Conservation (phyloP, 92 coral and sea anemone genomes). For the Zoanthus sansibaricus region DNA sequence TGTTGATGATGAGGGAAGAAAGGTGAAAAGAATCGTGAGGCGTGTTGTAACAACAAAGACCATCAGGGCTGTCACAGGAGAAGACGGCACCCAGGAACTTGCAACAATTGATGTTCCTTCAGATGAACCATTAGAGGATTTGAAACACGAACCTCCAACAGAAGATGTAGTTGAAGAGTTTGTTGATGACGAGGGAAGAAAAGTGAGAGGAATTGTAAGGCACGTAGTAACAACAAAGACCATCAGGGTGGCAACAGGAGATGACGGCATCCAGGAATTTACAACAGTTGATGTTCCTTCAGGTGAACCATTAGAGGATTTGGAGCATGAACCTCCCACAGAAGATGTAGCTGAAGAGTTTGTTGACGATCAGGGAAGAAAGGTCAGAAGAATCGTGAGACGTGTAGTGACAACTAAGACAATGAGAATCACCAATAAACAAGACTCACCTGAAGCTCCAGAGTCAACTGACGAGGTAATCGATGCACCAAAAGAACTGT, state of each 20-base stretch:
- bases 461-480: background rate
- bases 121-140: slow-evolving; percentile 3
- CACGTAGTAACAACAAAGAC: slow-evolving; percentile 43
- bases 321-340: slow-evolving; percentile 33
- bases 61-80: slow-evolving; percentile 21
- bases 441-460: no score
- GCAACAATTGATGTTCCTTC: background rate
- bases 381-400: slow-evolving; percentile 17
- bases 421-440: background rate
- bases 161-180: slow-evolving; percentile 75
- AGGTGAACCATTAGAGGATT: slow-evolving; percentile 6
- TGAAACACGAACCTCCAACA: slow-evolving; percentile 11
- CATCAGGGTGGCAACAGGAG: slow-evolving; percentile 17
- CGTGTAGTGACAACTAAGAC: slow-evolving; percentile 55
- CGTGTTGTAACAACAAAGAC: slow-evolving; percentile 36
- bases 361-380: slow-evolving; percentile 72
- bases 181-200: slow-evolving; percentile 68
- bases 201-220: slow-evolving; percentile 47
- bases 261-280: background rate
- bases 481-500: slow-evolving; percentile 20
- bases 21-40: slow-evolving; percentile 7
- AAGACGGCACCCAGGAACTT: background rate
- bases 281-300: background rate
- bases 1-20: slow-evolving; percentile 59
- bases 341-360: slow-evolving; percentile 66